phyloP scores from a whole-genome alignment of 2,113 vertebrate genomes.

The Seriola aureovittata region DNA sequence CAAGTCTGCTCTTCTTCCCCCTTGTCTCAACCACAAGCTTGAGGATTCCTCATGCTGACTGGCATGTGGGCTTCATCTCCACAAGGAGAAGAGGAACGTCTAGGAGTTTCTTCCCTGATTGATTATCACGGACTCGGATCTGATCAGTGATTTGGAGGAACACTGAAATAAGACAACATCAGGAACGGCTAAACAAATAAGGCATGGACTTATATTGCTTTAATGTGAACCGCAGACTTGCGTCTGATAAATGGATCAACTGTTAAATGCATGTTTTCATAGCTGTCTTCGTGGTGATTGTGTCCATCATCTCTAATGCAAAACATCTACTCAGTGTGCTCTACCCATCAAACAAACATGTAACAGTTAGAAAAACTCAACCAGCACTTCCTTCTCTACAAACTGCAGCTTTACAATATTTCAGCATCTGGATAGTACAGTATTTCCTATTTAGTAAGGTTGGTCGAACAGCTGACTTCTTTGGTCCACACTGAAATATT shows the following conservation, averaged over 20 bases:
- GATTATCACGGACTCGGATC: slow-evolving; percentile 48
- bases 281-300: slow-evolving; percentile 43
- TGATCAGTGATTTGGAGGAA: slow-evolving; percentile 44
- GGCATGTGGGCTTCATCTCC: slow-evolving; percentile 56
- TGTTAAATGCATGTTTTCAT: slow-evolving; percentile 53
- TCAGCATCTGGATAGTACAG: not conserved
- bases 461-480: no score
- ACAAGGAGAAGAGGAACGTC: slow-evolving; percentile 27
- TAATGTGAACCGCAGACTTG: slow-evolving; percentile 63
- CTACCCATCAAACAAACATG: slow-evolving; percentile 46
- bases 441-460: not conserved
- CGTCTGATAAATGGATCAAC: slow-evolving; percentile 65
- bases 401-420: not conserved
- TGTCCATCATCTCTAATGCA: slow-evolving; percentile 52
- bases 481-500: no score
- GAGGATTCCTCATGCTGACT: slow-evolving; percentile 68
- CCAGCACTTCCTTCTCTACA: slow-evolving; percentile 1
- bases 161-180: slow-evolving; percentile 32
- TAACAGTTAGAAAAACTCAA: slow-evolving; percentile 13
- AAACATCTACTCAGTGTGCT: slow-evolving; percentile 25
- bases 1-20: slow-evolving; percentile 73
- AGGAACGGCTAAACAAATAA: slow-evolving; percentile 30
- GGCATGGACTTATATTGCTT: slow-evolving; percentile 30
- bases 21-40: slow-evolving; percentile 66
- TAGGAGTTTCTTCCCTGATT: slow-evolving; percentile 50